Base-by-base conservation (phyloP, 2,113 vertebrate genomes). In the Pithys albifrons region DNA sequence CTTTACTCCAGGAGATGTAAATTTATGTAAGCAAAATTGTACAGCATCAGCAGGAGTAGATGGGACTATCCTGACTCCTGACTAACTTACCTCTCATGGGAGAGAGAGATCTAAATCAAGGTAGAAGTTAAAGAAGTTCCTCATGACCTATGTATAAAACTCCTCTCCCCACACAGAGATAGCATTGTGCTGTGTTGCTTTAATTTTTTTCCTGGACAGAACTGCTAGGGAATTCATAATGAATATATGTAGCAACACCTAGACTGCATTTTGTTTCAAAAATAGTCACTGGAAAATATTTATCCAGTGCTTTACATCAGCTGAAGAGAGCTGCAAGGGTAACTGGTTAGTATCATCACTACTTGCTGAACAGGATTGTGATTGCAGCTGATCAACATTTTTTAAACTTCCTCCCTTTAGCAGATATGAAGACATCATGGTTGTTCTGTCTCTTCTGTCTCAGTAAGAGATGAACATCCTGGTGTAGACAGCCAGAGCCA, bases 151-250 rank as follows among this genome's bases (percentile, higher is more conserved):
- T 46, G 19, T 54, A 37, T 8, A 64, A 88, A 57, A 35, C 16
- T 71, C 19, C 7, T 71, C 35, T 86, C n/a, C 31, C 6, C 9
- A 1, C 14, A 37, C 12, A 27, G 9, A 46, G 16, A 82, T 62
- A 54, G 17, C 2, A 23, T 81, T 3, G 0, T 17, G 66, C 27
- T 19, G 7, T 71, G 24, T 27, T 24, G 23, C 1, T 0, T 8
- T 43, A 15, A 5, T 54, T 72, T 74, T 28, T 88, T 70, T 12
- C 10, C 15, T 55, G 33, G 31, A 16, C 19, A 81, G 64, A 91
- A 43, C 10, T 33, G 3, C 28, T 67, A 46, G 39, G 67, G 29
- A 67, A 33, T 59, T 91, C 31, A 29, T 74, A 67, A 3, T 84
- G 43, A 84, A 59, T n/a, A 4, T 71, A 41, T 9, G 4, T 74